These are phyloP conservation scores for Erebia ligea DNA, from an alignment of 2,888 invertebrate genomes.

Conservation along the genomic window DNA sequence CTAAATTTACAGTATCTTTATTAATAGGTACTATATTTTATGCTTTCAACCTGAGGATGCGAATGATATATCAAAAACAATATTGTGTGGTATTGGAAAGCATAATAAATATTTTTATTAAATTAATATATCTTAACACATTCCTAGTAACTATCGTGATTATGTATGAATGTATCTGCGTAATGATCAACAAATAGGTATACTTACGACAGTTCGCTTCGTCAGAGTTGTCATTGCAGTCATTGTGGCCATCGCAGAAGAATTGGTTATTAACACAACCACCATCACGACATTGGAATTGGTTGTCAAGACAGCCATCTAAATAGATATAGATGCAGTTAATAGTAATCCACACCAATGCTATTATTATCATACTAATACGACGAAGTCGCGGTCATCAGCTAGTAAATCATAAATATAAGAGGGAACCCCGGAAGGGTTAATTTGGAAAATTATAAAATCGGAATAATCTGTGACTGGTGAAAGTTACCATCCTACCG, in stretches of 20 bases:
- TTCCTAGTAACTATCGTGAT: background rate
- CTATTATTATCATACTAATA: too few species aligned
- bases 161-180: background rate
- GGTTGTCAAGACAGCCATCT: slow-evolving; percentile 54
- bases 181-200: background rate
- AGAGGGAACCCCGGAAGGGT: too few species aligned
- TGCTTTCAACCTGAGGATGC: slow-evolving; percentile 1
- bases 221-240: slow-evolving; percentile 86
- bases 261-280: slow-evolving; percentile 84
- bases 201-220: slow-evolving; percentile 82
- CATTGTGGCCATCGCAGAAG: slow-evolving; percentile 83
- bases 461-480: too few species aligned
- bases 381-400: too few species aligned
- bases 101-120: background rate
- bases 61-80: background rate
- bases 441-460: too few species aligned
- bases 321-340: slow-evolving; percentile 29
- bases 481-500: too few species aligned
- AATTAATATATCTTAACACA: background rate
- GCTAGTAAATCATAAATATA: too few species aligned
- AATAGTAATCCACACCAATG: background rate
- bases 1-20: too few species aligned
- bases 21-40: background rate
- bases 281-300: slow-evolving; percentile 75
- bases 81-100: background rate